Conservation (phyloP, 2,888 invertebrate species). For the Xanthostigma xanthostigma region DNA sequence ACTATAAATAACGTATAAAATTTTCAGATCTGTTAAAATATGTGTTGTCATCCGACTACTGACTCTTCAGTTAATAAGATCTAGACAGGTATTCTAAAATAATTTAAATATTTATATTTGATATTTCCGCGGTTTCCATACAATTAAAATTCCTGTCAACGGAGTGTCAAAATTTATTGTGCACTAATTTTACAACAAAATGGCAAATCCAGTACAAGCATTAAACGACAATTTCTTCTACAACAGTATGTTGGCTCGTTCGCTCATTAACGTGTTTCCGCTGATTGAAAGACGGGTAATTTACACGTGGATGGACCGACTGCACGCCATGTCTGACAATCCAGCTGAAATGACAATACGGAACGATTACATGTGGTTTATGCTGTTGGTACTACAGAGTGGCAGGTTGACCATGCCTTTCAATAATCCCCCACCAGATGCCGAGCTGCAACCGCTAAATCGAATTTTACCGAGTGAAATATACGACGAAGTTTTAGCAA, state of each 20-base stretch:
- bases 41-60: too few relatives aligned
- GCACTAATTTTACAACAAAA: too few relatives aligned
- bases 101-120: too few relatives aligned
- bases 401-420: constrained; percentile 28
- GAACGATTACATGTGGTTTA: constrained; percentile 31
- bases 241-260: constrained; percentile 30
- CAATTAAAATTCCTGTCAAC: too few relatives aligned
- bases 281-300: constrained; percentile 23
- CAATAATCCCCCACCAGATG: constrained; percentile 20
- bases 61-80: too few relatives aligned
- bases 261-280: constrained; percentile 27
- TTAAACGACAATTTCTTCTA: constrained; percentile 22
- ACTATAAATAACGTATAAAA: too few relatives aligned
- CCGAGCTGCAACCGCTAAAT: not conserved
- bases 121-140: too few relatives aligned
- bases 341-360: constrained; percentile 22
- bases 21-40: too few relatives aligned
- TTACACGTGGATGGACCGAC: constrained; percentile 26
- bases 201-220: too few relatives aligned
- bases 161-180: too few relatives aligned
- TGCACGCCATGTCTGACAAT: constrained; percentile 21
- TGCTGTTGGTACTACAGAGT: constrained; percentile 28
- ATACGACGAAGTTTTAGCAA: constrained; percentile 26
- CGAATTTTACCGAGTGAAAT: constrained; percentile 15
- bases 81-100: too few relatives aligned